Percentiles rank a stretch among this genome's conserved stretches.
These are phyloP conservation scores for Phrynosoma platyrhinos DNA, from an alignment of 2,113 vertebrate genomes.

Conservation along the genomic window DNA sequence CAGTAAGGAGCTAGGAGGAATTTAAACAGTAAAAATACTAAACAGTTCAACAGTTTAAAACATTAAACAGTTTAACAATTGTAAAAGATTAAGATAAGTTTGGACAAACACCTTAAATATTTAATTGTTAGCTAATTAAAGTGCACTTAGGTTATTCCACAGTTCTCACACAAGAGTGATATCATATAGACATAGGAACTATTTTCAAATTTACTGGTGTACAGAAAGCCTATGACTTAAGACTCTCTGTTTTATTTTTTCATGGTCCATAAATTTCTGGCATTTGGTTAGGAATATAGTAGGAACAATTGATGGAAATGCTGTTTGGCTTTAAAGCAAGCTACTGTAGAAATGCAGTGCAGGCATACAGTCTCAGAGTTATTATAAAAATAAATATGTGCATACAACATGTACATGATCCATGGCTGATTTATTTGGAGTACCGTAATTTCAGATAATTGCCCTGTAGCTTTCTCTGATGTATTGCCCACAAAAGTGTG, in stretches of 20 bases:
- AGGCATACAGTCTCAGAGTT: too few relatives aligned
- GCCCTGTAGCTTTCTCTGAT: background rate
- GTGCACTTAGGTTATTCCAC: background rate
- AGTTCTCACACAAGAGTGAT: background rate
- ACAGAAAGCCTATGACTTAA: background rate
- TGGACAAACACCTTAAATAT: background rate
- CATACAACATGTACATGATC: too few relatives aligned
- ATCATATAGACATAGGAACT: background rate
- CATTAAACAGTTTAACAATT: too few relatives aligned
- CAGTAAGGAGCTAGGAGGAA: too few relatives aligned
- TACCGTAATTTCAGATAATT: background rate
- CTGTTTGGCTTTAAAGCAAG: background rate
- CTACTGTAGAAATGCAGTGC: background rate
- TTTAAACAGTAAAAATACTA: too few relatives aligned
- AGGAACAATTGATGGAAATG: fast-evolving
- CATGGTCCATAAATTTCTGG: background rate
- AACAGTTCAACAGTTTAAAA: too few relatives aligned
- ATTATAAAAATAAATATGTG: too few relatives aligned
- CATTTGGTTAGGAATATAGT: background rate
- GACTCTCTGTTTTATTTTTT: slow-evolving; percentile 17
- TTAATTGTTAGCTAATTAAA: background rate
- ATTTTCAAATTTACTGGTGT: background rate
- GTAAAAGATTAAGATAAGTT: background rate
- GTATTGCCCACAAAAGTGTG: background rate
- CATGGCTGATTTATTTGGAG: background rate